phyloP scores from a whole-genome alignment of 1,140 invertebrate genomes.

The Anthonomus grandis region DNA sequence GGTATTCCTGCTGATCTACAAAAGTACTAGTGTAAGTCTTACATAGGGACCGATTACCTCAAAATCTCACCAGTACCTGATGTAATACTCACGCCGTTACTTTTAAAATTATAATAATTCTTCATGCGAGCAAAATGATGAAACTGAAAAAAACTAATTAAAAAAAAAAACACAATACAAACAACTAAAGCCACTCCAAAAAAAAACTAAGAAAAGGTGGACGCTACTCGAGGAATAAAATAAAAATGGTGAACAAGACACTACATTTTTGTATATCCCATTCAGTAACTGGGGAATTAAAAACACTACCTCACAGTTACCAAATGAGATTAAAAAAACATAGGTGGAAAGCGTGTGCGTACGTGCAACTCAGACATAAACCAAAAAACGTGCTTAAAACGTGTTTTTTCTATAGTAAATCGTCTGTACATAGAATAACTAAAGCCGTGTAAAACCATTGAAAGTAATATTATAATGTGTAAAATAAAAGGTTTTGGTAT shows the following conservation, averaged over 20 bases:
- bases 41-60: constrained; percentile 76
- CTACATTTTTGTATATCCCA: constrained; percentile 59
- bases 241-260: constrained; percentile 42
- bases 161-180: constrained; percentile 43
- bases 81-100: constrained; percentile 91
- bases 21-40: constrained; percentile 63
- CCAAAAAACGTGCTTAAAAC: constrained; percentile 7
- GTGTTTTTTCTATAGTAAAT: constrained; percentile 7
- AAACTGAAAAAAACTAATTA: constrained; percentile 10
- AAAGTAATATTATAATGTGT: neutral
- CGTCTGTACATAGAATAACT: neutral
- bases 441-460: neutral
- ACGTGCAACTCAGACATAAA: too few species aligned
- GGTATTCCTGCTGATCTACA: too few species aligned
- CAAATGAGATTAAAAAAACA: constrained; percentile 79
- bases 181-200: too few species aligned
- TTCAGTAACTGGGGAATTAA: constrained; percentile 65
- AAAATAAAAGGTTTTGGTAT: too few species aligned
- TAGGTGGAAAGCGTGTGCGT: constrained; percentile 39
- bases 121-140: constrained; percentile 9
- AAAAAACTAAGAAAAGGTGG: too few species aligned
- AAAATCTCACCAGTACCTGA: constrained; percentile 86
- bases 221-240: too few species aligned
- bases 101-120: constrained; percentile 27
- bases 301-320: constrained; percentile 77